A percentile compares a stretch with the other conserved stretches of the same genome.
Conservation (phyloP, 2,113 vertebrate species). For the Meriones unguiculatus region DNA sequence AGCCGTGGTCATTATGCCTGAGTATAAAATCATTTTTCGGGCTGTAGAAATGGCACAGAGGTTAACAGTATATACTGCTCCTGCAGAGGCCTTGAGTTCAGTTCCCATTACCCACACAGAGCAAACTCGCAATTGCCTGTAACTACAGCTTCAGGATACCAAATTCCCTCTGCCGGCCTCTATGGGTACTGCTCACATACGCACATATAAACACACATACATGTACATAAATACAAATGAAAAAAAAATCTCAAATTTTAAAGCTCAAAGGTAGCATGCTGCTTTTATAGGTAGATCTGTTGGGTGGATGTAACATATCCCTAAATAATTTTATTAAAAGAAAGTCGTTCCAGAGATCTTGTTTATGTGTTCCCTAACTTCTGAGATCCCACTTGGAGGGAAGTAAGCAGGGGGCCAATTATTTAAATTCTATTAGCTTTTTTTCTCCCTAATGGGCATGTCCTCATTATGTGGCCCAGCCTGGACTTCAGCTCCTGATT, state of each 20-base stretch:
- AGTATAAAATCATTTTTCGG: constrained; percentile 18
- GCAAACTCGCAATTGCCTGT: not conserved
- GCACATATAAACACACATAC: not conserved
- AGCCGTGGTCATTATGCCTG: not conserved
- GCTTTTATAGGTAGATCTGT: not conserved
- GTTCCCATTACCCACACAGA: not conserved
- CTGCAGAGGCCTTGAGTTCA: not conserved
- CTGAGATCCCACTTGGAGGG: not conserved
- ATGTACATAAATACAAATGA: not conserved
- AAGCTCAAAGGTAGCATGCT: not conserved
- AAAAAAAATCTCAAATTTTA: not conserved
- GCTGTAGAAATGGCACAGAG: not conserved
- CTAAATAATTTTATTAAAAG: not conserved
- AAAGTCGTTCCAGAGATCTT: not conserved
- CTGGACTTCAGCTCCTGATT: not conserved
- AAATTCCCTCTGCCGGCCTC: not conserved
- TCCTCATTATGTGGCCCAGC: not conserved
- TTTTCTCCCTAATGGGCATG: not conserved
- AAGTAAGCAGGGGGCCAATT: not conserved
- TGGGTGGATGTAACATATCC: not conserved
- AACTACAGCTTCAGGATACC: not conserved
- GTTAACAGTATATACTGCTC: not conserved
- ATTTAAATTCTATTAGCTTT: constrained; percentile 1
- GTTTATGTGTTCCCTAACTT: not conserved
- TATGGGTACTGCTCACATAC: not conserved